Evolutionary conservation across 1,140 invertebrate species (phyloP).

Genomic region (Drosophila mauritiana): DNA sequence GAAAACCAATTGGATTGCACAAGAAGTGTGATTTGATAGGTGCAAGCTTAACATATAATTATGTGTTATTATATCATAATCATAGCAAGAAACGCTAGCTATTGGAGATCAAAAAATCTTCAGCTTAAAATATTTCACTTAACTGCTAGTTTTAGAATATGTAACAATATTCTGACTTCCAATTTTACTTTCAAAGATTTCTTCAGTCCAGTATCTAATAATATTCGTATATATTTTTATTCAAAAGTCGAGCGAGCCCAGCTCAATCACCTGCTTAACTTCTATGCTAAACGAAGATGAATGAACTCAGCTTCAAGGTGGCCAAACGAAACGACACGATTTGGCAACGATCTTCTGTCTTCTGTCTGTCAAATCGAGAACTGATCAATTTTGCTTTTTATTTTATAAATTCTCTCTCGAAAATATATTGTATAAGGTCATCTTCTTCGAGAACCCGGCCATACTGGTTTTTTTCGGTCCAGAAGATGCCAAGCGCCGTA

Average conservation of each 20-base stretch:
- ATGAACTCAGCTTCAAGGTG: constrained; percentile 57
- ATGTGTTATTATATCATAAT: too few species aligned
- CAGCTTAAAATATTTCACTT: too few species aligned
- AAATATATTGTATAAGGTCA: constrained; percentile 56
- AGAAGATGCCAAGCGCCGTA: constrained; percentile 40
- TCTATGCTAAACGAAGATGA: constrained; percentile 51
- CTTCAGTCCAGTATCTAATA: too few species aligned
- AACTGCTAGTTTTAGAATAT: not conserved
- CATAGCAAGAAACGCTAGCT: not conserved
- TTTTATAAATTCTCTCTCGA: constrained; percentile 32
- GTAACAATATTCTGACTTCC: too few species aligned
- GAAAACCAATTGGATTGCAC: constrained; percentile 34
- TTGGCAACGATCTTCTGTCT: constrained; percentile 28
- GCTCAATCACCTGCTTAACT: constrained; percentile 35
- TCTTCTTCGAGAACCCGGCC: constrained; percentile 45
- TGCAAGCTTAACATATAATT: not conserved
- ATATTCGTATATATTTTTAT: not conserved
- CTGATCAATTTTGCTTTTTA: constrained; percentile 45
- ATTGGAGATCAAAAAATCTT: too few species aligned
- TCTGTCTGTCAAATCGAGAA: constrained; percentile 44
- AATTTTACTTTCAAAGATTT: too few species aligned
- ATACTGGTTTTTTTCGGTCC: constrained; percentile 41
- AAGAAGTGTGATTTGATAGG: constrained; percentile 21
- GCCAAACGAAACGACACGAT: constrained; percentile 24
- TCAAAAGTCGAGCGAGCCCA: not conserved